Evolutionary conservation across 2,113 vertebrate genomes (phyloP).

Genomic region (Ammodytes marinus): DNA sequence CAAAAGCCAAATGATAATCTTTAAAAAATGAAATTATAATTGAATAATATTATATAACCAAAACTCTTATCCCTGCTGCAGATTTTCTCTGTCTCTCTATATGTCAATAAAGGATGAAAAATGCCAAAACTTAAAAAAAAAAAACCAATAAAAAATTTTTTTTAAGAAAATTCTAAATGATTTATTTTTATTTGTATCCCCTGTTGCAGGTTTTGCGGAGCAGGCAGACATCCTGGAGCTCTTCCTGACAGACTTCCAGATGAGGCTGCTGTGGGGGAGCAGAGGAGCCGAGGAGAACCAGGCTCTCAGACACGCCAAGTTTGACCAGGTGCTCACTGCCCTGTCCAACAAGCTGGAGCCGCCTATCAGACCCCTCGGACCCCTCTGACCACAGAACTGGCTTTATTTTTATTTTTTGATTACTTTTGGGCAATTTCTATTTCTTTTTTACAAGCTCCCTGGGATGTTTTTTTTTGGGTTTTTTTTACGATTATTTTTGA

Average conservation of each 20-base stretch:
- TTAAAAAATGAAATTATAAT: too few relatives aligned
- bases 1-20: too few relatives aligned
- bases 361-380: slow-evolving; percentile 71
- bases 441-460: too few relatives aligned
- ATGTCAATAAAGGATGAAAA: too few relatives aligned
- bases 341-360: slow-evolving; percentile 94
- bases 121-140: not conserved
- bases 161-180: not conserved
- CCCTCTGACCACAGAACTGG: slow-evolving; percentile 51
- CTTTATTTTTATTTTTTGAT: not conserved
- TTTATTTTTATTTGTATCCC: too few relatives aligned
- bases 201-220: slow-evolving; percentile 88
- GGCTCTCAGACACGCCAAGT: slow-evolving; percentile 90
- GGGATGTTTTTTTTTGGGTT: too few relatives aligned
- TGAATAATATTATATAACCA: too few relatives aligned
- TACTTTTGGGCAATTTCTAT: too few relatives aligned
- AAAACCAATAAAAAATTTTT: too few relatives aligned
- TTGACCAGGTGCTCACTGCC: slow-evolving; percentile 93
- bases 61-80: too few relatives aligned
- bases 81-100: too few relatives aligned
- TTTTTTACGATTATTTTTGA: too few relatives aligned
- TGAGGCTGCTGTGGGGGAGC: slow-evolving; percentile 95
- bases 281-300: slow-evolving; percentile 89
- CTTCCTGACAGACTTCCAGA: slow-evolving; percentile 96
- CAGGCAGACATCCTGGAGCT: slow-evolving; percentile 88